These are phyloP conservation scores for Proterorhinus semilunaris DNA, from an alignment of 2,113 vertebrate species.

Conservation along the genomic window DNA sequence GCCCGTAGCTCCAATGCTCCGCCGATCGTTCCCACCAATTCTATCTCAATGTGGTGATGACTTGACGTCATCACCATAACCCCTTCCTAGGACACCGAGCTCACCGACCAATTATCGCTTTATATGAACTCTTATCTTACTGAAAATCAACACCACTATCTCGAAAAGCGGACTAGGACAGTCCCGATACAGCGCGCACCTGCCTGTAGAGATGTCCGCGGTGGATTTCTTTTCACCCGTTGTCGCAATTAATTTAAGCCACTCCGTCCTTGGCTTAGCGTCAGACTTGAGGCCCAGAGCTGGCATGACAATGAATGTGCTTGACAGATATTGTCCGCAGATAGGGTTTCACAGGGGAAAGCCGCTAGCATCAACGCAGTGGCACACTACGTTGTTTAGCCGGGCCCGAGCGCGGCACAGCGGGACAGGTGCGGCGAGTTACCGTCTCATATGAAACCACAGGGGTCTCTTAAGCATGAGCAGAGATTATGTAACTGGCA, in stretches of 20 bases:
- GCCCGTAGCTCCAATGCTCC: not conserved
- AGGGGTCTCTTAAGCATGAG: slow-evolving; percentile 45
- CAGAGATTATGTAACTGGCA: slow-evolving; percentile 41
- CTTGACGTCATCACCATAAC: slow-evolving; percentile 56
- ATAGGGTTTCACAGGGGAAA: slow-evolving; percentile 44
- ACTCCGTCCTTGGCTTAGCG: slow-evolving; percentile 39
- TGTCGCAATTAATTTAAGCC: slow-evolving; percentile 49
- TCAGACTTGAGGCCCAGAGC: slow-evolving; percentile 30
- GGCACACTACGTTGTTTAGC: slow-evolving; percentile 38
- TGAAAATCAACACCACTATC: slow-evolving; percentile 60
- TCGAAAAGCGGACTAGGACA: slow-evolving; percentile 43
- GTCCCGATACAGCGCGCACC: slow-evolving; percentile 53
- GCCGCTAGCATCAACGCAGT: slow-evolving; percentile 21
- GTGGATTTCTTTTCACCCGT: slow-evolving; percentile 27
- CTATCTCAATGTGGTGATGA: slow-evolving; percentile 20
- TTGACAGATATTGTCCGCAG: slow-evolving; percentile 49
- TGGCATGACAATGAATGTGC: slow-evolving; percentile 36
- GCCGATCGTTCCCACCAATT: slow-evolving; percentile 4
- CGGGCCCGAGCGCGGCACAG: slow-evolving; percentile 28
- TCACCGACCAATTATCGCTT: slow-evolving; percentile 60
- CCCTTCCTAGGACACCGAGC: slow-evolving; percentile 46
- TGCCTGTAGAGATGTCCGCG: slow-evolving; percentile 38
- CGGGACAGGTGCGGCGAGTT: slow-evolving; percentile 56
- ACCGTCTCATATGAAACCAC: slow-evolving; percentile 43
- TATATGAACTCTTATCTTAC: slow-evolving; percentile 35